Percentiles rank a stretch among this genome's conserved stretches.
phyloP scores from a whole-genome alignment of 2,113 vertebrate species.

The Ibidorhyncha struthersii region DNA sequence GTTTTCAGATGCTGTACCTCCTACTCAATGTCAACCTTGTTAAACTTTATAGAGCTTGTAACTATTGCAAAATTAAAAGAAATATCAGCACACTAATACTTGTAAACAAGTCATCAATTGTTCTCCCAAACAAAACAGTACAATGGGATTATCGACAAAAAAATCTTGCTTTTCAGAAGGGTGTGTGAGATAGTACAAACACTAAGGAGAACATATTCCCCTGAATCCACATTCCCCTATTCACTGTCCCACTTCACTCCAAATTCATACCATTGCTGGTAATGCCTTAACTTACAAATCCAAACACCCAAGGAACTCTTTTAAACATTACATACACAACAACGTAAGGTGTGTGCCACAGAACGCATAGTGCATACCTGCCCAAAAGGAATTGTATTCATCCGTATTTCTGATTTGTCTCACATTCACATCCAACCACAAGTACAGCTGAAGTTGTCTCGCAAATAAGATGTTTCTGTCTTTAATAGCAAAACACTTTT shows the following conservation, averaged over 20 bases:
- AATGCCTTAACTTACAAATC: background rate
- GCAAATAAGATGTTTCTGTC: background rate
- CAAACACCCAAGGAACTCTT: background rate
- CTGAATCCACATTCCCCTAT: background rate
- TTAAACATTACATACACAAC: background rate
- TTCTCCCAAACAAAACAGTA: background rate
- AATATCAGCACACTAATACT: background rate
- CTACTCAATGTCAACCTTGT: background rate
- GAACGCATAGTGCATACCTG: accelerated
- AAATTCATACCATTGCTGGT: background rate
- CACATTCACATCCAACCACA: background rate
- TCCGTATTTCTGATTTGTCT: background rate
- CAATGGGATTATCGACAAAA: background rate
- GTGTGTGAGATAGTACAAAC: background rate
- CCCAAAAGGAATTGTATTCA: background rate
- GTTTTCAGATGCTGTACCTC: background rate
- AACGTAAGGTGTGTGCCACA: background rate
- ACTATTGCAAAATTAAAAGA: background rate
- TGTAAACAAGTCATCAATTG: background rate
- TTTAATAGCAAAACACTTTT: background rate
- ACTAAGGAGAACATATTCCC: background rate
- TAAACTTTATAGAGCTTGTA: background rate
- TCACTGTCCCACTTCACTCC: background rate
- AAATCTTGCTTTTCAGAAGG: background rate
- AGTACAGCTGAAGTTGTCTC: background rate